Conservation (phyloP, 2,113 vertebrate species). For the rat (Rattus norvegicus) region GRCr8 NC_086030.1:33849001-33849500, state of each 20-base stretch:
- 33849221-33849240: background rate
- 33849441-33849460: background rate
- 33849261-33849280: fast-evolving
- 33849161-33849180: background rate
- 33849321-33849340: background rate
- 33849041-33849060: fast-evolving
- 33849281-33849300: background rate
- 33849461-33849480: background rate
- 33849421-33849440: background rate
- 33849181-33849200: background rate
- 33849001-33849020: fast-evolving
- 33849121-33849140: background rate
- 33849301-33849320: background rate
- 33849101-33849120: background rate
- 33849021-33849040: fast-evolving
- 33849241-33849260: no score
- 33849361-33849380: background rate
- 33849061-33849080: fast-evolving
- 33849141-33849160: background rate
- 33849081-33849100: background rate
- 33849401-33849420: background rate
- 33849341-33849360: background rate
- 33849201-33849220: background rate
- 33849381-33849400: background rate
- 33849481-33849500: background rate